phyloP scores from a whole-genome alignment of 2,797 vertebrate genomes.

The Gymnoscopelus braueri region DNA sequence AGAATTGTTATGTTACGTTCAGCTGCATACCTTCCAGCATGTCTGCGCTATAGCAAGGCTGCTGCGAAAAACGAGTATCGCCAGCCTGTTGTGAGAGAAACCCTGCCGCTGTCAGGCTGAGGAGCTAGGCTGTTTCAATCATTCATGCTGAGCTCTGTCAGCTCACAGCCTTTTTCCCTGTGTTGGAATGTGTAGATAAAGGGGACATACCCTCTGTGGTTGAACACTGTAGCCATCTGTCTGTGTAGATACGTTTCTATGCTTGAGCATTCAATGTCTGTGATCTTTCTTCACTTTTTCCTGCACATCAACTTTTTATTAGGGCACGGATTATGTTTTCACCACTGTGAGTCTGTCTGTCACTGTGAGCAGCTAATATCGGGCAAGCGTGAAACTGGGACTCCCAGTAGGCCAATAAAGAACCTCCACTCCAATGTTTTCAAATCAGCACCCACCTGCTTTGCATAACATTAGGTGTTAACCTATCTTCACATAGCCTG shows the following conservation, averaged over 20 bases:
- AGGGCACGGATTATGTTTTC: background rate
- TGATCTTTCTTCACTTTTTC: background rate
- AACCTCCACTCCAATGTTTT: no score
- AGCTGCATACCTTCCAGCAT: background rate
- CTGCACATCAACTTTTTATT: background rate
- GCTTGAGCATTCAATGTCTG: background rate
- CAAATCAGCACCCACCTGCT: no score
- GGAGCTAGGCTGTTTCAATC: conserved; percentile 2
- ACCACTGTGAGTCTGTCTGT: background rate
- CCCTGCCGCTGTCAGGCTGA: background rate
- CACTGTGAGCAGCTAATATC: background rate
- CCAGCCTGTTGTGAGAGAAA: background rate
- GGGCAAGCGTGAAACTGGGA: background rate
- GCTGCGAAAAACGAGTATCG: background rate
- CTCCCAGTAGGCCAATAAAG: background rate
- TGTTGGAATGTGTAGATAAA: background rate
- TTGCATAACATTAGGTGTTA: no score
- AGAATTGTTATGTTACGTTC: no score
- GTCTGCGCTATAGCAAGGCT: background rate
- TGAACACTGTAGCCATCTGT: background rate
- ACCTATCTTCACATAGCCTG: no score
- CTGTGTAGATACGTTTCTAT: background rate
- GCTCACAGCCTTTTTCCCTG: background rate
- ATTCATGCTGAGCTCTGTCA: conserved; percentile 7
- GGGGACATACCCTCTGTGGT: background rate